These are phyloP conservation scores for Strigops habroptila DNA, from an alignment of 2,113 vertebrate species.

Conservation along the genomic window DNA sequence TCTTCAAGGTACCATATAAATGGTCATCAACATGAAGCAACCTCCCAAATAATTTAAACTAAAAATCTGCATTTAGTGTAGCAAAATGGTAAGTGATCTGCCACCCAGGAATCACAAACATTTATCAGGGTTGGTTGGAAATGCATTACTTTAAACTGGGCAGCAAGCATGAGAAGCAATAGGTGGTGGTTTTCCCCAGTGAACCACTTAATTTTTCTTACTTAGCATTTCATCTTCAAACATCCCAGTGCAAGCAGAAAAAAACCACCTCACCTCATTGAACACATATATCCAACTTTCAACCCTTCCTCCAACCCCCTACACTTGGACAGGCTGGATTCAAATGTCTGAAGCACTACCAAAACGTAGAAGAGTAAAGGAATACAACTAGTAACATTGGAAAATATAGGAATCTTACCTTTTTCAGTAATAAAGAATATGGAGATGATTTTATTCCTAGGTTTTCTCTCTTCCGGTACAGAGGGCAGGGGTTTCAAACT, in stretches of 20 bases:
- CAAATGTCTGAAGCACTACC: neutral
- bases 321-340: neutral
- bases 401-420: constrained; percentile 67
- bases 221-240: neutral
- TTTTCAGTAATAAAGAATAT: constrained; percentile 93
- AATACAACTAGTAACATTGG: neutral
- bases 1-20: neutral
- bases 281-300: neutral
- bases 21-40: neutral
- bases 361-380: neutral
- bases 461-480: constrained; percentile 94
- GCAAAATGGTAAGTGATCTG: neutral
- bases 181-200: neutral
- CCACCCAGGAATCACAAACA: neutral
- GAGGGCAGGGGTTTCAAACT: constrained; percentile 94
- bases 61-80: neutral
- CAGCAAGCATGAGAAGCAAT: neutral
- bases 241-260: neutral
- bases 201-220: neutral
- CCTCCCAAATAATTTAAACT: neutral
- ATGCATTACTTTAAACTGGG: neutral
- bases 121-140: neutral
- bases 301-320: neutral
- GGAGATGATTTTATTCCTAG: constrained; percentile 94
- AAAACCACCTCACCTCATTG: neutral